phyloP scores from a whole-genome alignment of 2,888 invertebrate species.

The Cantharis nigra region DNA sequence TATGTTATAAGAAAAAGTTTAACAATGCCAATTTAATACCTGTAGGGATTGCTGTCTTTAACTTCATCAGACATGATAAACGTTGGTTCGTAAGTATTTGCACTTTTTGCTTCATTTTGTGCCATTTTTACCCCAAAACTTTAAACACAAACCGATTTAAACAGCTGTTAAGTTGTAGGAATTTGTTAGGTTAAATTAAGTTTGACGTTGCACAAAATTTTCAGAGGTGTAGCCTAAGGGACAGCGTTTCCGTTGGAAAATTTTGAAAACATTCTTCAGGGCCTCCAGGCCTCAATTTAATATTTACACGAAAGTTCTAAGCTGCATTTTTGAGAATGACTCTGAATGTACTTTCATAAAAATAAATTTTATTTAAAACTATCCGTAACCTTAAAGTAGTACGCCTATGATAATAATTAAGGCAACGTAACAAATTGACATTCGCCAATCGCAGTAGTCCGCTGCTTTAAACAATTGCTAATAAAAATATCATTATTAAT shows the following conservation, averaged over 20 bases:
- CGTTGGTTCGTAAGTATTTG: background rate
- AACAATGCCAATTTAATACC: constrained; percentile 59
- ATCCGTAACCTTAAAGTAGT: background rate
- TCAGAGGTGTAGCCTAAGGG: background rate
- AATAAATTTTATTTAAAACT: background rate
- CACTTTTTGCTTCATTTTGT: background rate
- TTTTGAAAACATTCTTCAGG: too few species aligned
- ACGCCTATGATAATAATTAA: background rate
- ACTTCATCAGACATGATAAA: constrained; percentile 90
- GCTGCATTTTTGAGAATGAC: too few species aligned
- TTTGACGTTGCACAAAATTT: background rate
- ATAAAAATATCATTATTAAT: background rate
- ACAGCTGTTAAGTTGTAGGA: background rate
- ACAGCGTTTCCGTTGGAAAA: too few species aligned
- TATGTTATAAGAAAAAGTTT: constrained; percentile 12
- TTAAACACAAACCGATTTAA: background rate
- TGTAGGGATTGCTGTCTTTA: constrained; percentile 97
- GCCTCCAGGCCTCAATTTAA: too few species aligned
- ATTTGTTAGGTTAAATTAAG: background rate
- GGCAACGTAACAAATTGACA: background rate
- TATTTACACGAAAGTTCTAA: too few species aligned
- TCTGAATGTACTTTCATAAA: too few species aligned
- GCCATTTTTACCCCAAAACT: background rate
- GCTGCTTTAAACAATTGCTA: background rate
- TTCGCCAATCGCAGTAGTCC: background rate